Base-by-base conservation (phyloP, 2,888 invertebrate species). In the Panzeria rudis region DNA sequence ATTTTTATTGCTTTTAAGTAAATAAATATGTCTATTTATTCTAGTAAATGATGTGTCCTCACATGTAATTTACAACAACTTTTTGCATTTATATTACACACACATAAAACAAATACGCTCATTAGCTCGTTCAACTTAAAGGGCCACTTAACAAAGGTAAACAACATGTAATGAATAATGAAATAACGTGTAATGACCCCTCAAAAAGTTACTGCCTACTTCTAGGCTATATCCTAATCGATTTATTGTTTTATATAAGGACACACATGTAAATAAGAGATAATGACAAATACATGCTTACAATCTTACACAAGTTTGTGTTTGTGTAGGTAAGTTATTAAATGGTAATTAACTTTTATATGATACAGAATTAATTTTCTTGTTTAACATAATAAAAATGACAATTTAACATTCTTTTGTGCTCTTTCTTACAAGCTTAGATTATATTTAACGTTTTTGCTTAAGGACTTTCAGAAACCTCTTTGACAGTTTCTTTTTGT, bases 81-180 rank as follows among this genome's bases (percentile, higher is more conserved):
- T 17, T 17, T n/a, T 17, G 4, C 44, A n/a, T 44, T 44, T n/a
- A 44, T n/a, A 44, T n/a, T n/a, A 44, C n/a, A 47, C 3, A 7
- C 50, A 52, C 5, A 52, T 8, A 23, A 11, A 5, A 54, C 8
- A 47, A 5, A 47, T 8, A 6, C 47, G 7, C 47, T 17, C 15
- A 25, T n/a, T 44, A 44, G 4, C 44, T 44, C 15, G 2, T 54
- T 54, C 1, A 54, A 7, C 5, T 17, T 47, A 25, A 25, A 11
- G 23, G 56, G 38, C 44, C 72, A 79, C 9, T 54, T 59, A 59
- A 17, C 47, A 38, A 41, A 29, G 20, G 17, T 50, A 35, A 73
- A 66, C 25, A 73, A 66, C 25, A 66, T 17, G 50, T 64, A 50
- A 66, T 73, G 66, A 80, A 66, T 81, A 68, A 81, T 75, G 20